Conservation (phyloP, 2,888 invertebrate genomes). For the Metalampra italica region DNA sequence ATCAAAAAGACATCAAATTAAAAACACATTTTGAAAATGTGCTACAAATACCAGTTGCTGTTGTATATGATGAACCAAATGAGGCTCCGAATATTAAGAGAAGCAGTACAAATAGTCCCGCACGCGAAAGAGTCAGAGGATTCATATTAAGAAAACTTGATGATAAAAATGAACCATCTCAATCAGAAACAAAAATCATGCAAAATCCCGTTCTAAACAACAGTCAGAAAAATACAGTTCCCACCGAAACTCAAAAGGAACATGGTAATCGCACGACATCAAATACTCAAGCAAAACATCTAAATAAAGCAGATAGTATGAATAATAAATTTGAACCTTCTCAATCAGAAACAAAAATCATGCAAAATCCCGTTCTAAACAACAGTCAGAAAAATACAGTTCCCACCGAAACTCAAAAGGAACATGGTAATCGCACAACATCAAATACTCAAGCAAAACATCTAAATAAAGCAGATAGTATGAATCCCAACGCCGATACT, state of each 20-base stretch:
- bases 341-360: background rate
- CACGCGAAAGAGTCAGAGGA: conserved; percentile 1
- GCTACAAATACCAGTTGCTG: conserved; percentile 26
- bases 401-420: background rate
- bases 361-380: background rate
- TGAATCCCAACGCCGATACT: too few species aligned
- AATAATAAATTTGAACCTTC: background rate
- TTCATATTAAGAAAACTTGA: background rate
- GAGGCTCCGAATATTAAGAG: background rate
- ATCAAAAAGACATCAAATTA: background rate
- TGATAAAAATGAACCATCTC: background rate
- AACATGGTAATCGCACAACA: too few species aligned
- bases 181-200: background rate
- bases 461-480: too few species aligned
- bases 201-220: background rate
- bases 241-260: background rate
- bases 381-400: background rate
- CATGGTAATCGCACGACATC: too few species aligned
- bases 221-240: background rate
- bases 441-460: too few species aligned
- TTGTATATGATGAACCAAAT: conserved; percentile 27
- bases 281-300: too few species aligned
- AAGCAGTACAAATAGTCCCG: background rate
- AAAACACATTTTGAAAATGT: conserved; percentile 9
- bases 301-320: too few species aligned